Conservation (phyloP, 2,797 vertebrate species). For the Cynopterus sphinx region DNA sequence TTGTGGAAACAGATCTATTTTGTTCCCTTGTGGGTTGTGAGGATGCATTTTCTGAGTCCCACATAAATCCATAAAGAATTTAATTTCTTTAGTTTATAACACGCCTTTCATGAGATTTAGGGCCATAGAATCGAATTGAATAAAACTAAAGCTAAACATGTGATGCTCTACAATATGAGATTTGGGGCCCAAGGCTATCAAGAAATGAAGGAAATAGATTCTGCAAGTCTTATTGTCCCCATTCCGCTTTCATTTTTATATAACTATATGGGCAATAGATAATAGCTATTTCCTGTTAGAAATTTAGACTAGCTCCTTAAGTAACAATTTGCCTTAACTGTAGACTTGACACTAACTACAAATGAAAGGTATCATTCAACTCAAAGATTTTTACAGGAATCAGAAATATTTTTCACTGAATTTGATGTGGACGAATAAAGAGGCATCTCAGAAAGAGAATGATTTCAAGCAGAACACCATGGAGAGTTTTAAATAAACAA, state of each 20-base stretch:
- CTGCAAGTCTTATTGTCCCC: neutral
- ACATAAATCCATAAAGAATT: conserved; percentile 65
- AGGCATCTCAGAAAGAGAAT: neutral
- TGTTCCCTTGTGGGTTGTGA: neutral
- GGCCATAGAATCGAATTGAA: conserved; percentile 47
- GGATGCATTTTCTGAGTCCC: conserved; percentile 40
- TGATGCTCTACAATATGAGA: conserved; percentile 53
- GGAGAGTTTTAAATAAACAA: neutral
- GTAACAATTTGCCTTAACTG: conserved; percentile 5
- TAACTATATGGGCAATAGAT: conserved; percentile 38
- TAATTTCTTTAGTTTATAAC: conserved; percentile 72
- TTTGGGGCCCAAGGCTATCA: conserved; percentile 53
- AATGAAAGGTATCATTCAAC: conserved; percentile 3
- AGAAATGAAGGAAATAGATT: conserved; percentile 64
- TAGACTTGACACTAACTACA: neutral
- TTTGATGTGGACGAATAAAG: neutral
- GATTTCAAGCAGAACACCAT: neutral
- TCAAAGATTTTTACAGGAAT: conserved; percentile 19
- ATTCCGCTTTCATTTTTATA: conserved; percentile 43
- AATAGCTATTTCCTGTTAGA: conserved; percentile 50
- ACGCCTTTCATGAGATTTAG: conserved; percentile 52
- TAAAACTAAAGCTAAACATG: conserved; percentile 61
- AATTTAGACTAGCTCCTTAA: conserved; percentile 40
- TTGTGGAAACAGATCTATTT: neutral
- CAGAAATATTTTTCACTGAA: conserved; percentile 22